Evolutionary conservation across 2,797 vertebrate species (phyloP).

Genomic region (Siniperca obscura): DNA sequence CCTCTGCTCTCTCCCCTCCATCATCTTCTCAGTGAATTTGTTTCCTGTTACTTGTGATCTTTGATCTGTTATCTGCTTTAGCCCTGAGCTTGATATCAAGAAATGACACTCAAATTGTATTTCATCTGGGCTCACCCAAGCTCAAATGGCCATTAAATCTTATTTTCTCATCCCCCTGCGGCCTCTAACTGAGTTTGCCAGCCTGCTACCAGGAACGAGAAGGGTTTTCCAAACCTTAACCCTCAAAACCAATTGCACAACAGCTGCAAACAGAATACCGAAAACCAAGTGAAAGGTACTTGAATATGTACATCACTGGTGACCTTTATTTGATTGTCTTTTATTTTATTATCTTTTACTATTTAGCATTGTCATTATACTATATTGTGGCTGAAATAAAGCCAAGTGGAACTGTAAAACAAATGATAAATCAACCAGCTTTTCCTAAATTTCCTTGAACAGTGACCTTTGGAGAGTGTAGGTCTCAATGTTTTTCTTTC

Average conservation of each 20-base stretch:
- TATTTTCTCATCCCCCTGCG: slow-evolving; percentile 56
- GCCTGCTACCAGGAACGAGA: slow-evolving; percentile 68
- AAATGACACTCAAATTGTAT: slow-evolving; percentile 72
- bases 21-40: slow-evolving; percentile 41
- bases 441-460: background rate
- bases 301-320: background rate
- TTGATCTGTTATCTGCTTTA: slow-evolving; percentile 63
- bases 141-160: slow-evolving; percentile 69
- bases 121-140: slow-evolving; percentile 53
- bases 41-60: slow-evolving; percentile 59
- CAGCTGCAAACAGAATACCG: slow-evolving; percentile 16
- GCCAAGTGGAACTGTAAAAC: background rate
- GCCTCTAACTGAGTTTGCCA: slow-evolving; percentile 65
- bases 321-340: background rate
- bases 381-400: background rate
- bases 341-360: background rate
- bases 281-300: background rate
- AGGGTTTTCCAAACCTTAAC: slow-evolving; percentile 48
- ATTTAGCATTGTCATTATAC: background rate
- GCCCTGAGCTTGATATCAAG: slow-evolving; percentile 62
- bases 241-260: slow-evolving; percentile 19
- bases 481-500: background rate
- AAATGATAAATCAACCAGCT: background rate
- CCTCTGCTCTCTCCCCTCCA: background rate
- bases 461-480: background rate